A percentile compares a stretch with the other conserved stretches of the same genome.
phyloP scores from a whole-genome alignment of 2,888 invertebrate genomes.

The Yponomeuta evonymella region DNA sequence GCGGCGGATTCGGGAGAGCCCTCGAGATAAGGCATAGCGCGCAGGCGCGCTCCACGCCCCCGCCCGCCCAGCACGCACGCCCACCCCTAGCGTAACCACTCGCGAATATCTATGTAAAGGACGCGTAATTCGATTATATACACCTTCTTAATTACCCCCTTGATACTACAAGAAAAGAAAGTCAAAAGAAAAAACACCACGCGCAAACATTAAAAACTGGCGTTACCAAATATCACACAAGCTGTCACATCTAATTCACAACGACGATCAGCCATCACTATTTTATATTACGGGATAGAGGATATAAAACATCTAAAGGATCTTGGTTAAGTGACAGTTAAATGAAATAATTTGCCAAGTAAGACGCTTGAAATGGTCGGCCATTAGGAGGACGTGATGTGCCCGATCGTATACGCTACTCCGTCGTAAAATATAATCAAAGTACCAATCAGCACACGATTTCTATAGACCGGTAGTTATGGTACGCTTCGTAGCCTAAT shows the following conservation, averaged over 20 bases:
- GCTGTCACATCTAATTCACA: conserved; percentile 58
- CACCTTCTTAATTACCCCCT: neutral
- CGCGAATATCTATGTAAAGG: conserved; percentile 10
- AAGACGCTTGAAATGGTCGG: neutral
- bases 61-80: conserved; percentile 54
- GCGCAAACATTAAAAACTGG: conserved; percentile 30
- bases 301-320: neutral
- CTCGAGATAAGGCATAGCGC: conserved; percentile 30
- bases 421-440: neutral
- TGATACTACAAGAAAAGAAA: conserved; percentile 1
- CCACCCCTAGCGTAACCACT: conserved; percentile 8
- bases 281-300: neutral
- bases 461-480: neutral
- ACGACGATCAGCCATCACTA: conserved; percentile 34
- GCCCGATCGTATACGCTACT: neutral
- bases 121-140: conserved; percentile 2
- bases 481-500: conserved; percentile 5
- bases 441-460: neutral
- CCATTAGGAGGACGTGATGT: neutral
- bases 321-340: neutral
- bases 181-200: conserved; percentile 28
- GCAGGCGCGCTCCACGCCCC: conserved; percentile 68
- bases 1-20: conserved; percentile 9
- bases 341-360: neutral
- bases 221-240: conserved; percentile 50